Evolutionary conservation across 2,113 vertebrate species (phyloP).

Genomic region (Phalacrocorax pelagicus): DNA sequence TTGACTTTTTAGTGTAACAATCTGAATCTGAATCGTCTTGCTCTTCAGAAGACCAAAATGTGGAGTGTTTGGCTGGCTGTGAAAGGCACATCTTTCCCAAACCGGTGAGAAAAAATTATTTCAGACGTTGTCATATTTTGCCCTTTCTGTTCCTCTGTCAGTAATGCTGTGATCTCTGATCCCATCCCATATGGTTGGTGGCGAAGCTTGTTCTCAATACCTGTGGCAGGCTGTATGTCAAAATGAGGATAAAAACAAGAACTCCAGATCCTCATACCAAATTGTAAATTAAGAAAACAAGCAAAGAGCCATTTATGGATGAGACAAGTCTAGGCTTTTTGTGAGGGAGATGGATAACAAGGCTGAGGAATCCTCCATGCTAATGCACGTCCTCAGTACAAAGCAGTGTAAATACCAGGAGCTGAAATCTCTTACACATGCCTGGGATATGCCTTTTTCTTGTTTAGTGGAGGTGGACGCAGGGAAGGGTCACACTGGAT

Average conservation of each 20-base stretch:
- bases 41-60: neutral
- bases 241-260: neutral
- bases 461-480: neutral
- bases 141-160: neutral
- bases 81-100: constrained; percentile 16
- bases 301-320: neutral
- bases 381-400: neutral
- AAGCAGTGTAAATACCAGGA: neutral
- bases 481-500: neutral
- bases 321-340: neutral
- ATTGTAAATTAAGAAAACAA: neutral
- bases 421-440: neutral
- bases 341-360: neutral
- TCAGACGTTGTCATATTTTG: constrained; percentile 26
- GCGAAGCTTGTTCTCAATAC: neutral
- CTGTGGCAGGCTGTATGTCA: neutral
- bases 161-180: constrained; percentile 44
- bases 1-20: neutral
- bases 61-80: constrained; percentile 10
- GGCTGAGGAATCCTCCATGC: neutral
- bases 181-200: constrained; percentile 15
- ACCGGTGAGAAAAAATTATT: constrained; percentile 47
- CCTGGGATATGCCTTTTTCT: neutral
- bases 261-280: neutral
- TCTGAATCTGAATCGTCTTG: constrained; percentile 3